Evolutionary conservation across 2,797 vertebrate species (phyloP), one percentile per base, ranked within the genome.

Genomic region (Lateolabrax maculatus): DNA sequence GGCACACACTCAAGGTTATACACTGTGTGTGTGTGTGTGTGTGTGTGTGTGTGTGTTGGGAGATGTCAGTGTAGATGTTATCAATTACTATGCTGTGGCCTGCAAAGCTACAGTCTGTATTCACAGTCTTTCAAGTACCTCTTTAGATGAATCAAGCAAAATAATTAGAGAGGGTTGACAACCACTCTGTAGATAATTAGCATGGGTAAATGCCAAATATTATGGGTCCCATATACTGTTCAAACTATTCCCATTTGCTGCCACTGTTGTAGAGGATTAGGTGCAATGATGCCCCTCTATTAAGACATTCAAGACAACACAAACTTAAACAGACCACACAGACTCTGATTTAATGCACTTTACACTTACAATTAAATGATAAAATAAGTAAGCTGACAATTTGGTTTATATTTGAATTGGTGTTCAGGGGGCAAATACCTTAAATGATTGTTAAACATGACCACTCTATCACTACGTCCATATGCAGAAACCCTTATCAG

Each of bases 121-220:
- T 71, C 70, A 62, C 56, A 56, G 77, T 75, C 63, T 84, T 87
- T 89, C 65, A 90, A 89, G 79, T 31, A 57, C 65, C 55, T 90
- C 80, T 90, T 91, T 71, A 79, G 75, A 93, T 81, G 79, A 70
- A 89, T 91, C 88, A 91, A 87, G 93, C 84, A 90, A 79, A 89
- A 85, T 83, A 92, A 91, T 90, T 91, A 92, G 13, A 82, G 44
- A 84, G 62, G 55, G 73, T 79, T 80, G 81, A 91, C 86, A 89
- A 78, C 23, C 66, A 53, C 82, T 76, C 81, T 87, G 81, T 46
- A 83, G 79, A 87, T 91, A 90, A 94, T 91, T 90, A 87, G 75
- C 55, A 76, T 67, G 81, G 74, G 66, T 79, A 80, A 93, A 84
- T 80, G 80, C 77, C 83, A 91, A 91, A 92, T 83, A 85, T 88